These are phyloP conservation scores for Siniperca knerii DNA, from an alignment of 2,113 vertebrate species.

Conservation along the genomic window DNA sequence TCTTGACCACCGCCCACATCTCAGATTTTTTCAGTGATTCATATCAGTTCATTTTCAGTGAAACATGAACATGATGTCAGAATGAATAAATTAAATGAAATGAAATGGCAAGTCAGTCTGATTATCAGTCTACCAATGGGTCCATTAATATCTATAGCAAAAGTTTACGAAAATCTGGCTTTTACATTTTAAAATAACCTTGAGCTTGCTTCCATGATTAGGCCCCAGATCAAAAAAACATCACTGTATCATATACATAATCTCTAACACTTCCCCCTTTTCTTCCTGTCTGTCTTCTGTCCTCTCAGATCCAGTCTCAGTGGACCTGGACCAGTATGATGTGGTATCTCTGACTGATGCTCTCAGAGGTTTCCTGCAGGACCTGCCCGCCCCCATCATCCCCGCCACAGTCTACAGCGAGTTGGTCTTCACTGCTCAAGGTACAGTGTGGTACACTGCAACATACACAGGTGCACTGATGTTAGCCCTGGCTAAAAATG, in stretches of 20 bases:
- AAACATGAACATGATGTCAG: background rate
- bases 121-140: background rate
- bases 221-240: background rate
- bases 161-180: background rate
- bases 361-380: constrained; percentile 86
- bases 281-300: constrained; percentile 58
- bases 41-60: background rate
- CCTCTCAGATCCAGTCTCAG: constrained; percentile 44
- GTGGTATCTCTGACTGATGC: constrained; percentile 78
- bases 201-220: background rate
- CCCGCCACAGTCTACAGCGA: constrained; percentile 85
- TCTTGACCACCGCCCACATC: background rate
- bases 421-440: constrained; percentile 87
- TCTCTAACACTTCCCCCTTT: constrained; percentile 4
- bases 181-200: background rate
- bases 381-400: constrained; percentile 83
- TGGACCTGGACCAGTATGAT: constrained; percentile 85
- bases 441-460: constrained; percentile 61
- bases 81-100: background rate
- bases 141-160: background rate
- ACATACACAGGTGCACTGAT: constrained; percentile 3
- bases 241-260: background rate
- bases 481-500: background rate
- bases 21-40: background rate
- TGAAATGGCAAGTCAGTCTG: background rate